Conservation (phyloP, 1,140 invertebrate species). For the Aleiodes sp. region DNA sequence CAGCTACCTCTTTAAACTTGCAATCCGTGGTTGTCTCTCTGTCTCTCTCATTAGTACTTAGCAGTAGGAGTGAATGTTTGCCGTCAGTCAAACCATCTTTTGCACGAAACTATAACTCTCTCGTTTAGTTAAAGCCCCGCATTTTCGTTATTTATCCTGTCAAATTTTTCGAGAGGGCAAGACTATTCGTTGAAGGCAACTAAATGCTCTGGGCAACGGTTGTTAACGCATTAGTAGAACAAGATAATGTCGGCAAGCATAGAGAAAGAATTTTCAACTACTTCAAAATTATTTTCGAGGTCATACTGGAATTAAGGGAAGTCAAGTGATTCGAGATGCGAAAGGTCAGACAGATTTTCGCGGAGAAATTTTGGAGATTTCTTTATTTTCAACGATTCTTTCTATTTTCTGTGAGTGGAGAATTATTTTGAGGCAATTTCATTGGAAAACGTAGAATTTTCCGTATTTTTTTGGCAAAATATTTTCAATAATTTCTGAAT, state of each 20-base stretch:
- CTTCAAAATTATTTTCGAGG: too few relatives aligned
- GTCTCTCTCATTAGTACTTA: conserved; percentile 10
- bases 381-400: too few relatives aligned
- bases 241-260: conserved; percentile 31
- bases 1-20: conserved; percentile 55
- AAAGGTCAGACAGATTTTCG: conserved; percentile 28
- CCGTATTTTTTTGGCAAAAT: too few relatives aligned
- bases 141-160: not conserved
- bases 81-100: not conserved
- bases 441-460: too few relatives aligned
- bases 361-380: not conserved
- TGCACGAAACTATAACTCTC: conserved; percentile 5
- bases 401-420: too few relatives aligned
- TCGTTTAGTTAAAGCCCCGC: not conserved
- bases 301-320: conserved; percentile 14
- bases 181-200: too few relatives aligned
- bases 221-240: conserved; percentile 46
- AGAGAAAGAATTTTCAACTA: conserved; percentile 15
- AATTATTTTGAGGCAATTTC: too few relatives aligned
- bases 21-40: conserved; percentile 40
- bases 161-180: not conserved
- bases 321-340: conserved; percentile 24
- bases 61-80: not conserved
- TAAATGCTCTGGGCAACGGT: not conserved
- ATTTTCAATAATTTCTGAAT: too few relatives aligned